These are phyloP conservation scores for Tringa solitaria DNA, from an alignment of 2,113 vertebrate species.

Conservation along the genomic window DNA sequence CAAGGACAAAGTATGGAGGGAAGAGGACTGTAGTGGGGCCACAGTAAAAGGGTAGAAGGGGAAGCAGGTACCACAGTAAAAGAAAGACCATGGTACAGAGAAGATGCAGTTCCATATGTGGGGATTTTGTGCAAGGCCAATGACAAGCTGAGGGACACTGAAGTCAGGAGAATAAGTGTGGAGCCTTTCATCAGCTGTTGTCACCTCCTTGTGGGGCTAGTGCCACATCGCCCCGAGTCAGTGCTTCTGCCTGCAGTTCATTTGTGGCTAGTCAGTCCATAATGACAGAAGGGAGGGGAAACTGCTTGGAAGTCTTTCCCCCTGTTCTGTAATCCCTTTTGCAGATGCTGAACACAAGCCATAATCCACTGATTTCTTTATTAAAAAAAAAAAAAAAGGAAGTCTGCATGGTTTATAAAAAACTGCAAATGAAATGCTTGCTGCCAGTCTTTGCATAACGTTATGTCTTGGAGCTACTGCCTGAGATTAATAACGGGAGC, in stretches of 20 bases:
- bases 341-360: not conserved
- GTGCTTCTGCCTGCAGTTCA: not conserved
- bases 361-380: not conserved
- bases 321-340: not conserved
- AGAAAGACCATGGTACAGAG: not conserved
- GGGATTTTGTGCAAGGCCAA: not conserved
- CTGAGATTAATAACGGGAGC: not conserved
- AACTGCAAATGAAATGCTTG: not conserved
- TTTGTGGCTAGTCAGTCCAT: not conserved
- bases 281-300: not conserved
- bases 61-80: not conserved
- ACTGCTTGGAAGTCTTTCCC: not conserved
- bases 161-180: not conserved
- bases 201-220: not conserved
- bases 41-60: not conserved
- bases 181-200: not conserved
- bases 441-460: not conserved
- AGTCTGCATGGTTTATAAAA: not conserved
- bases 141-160: not conserved
- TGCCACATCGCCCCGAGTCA: too few species aligned
- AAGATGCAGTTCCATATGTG: fast-evolving
- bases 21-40: not conserved
- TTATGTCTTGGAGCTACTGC: not conserved
- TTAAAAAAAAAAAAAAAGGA: not conserved
- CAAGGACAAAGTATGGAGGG: not conserved